Base-by-base conservation (phyloP, 92 coral and sea anemone genomes). In the Scolanthus callimorphus region DNA sequence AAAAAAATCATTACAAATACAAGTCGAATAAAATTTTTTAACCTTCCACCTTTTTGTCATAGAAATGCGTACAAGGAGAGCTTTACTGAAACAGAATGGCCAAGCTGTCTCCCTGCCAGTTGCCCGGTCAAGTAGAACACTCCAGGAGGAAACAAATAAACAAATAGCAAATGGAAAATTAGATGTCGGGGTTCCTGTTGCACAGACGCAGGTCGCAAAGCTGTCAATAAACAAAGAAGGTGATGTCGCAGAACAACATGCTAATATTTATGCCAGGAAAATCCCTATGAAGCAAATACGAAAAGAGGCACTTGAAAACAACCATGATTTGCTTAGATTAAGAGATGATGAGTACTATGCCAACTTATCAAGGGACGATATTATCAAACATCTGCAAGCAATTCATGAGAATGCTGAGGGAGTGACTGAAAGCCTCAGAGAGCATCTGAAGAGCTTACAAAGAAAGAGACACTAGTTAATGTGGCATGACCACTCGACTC, bases 171-270 rank as follows among this genome's bases (percentile, higher is more conserved):
- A n/a, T n/a, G n/a, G n/a, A n/a, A n/a, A 43, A 17, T 60, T 60
- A 34, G 55, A 71, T 39, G 48, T 69, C 52, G 70, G 79, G 8
- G 57, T 72, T n/a, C 70, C 71, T 28, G 71, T 72, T 49, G 79
- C 53, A 17, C 26, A 59, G 27, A 73, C 45, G 28, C 55, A 71
- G 45, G 53, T 71, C 13, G 31, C 43, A 22, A 71, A 71, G 53
- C 38, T 71, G 29, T 41, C 70, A 23, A 31, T 71, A 22, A 60
- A 45, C 34, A 55, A 27, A 11, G 63, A 73, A 15, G 57, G 73
- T 25, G 43, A 65, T 27, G 67, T 65, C 4, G 31, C 31, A 17
- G 66, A 65, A 48, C 63, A 63, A 43, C 17, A 59, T 20, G 19
- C 39, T 23, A 51, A 26, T 50, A 57, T 67, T 44, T 56, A 68